Evolutionary conservation across 2,888 invertebrate species (phyloP).

Genomic region (Meiosimyza decipiens): DNA sequence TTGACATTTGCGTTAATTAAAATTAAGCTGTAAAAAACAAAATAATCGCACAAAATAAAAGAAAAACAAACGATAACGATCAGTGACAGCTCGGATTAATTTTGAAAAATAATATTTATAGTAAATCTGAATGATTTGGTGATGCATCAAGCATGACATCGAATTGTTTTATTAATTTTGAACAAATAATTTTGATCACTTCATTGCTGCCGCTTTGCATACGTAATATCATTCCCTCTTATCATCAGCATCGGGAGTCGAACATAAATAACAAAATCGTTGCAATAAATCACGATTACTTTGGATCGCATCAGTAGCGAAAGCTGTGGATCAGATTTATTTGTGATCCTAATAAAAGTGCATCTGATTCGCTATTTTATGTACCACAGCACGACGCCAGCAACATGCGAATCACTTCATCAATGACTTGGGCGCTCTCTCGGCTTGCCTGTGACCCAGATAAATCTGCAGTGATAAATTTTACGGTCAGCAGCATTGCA

Average conservation of each 20-base stretch:
- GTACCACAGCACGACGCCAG: constrained; percentile 37
- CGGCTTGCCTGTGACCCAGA: constrained; percentile 28
- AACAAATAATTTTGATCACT: constrained; percentile 20
- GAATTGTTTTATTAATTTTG: neutral
- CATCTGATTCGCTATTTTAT: constrained; percentile 39
- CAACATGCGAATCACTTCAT: constrained; percentile 46
- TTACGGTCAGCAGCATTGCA: constrained; percentile 29
- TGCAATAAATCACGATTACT: constrained; percentile 36
- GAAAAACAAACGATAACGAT: neutral
- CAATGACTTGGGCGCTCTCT: constrained; percentile 39
- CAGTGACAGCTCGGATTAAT: constrained; percentile 29
- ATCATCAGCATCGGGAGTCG: constrained; percentile 34
- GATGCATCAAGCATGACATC: neutral
- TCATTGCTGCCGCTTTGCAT: constrained; percentile 31
- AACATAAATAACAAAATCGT: constrained; percentile 42
- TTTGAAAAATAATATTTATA: constrained; percentile 11
- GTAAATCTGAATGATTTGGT: no score
- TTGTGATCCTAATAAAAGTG: constrained; percentile 51
- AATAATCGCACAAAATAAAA: neutral
- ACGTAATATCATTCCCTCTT: neutral
- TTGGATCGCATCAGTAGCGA: constrained; percentile 36
- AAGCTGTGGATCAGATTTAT: constrained; percentile 51
- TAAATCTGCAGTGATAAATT: constrained; percentile 36
- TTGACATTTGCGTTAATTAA: constrained; percentile 24
- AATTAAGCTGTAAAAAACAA: neutral